Evolutionary conservation across 2,797 vertebrate species (phyloP).

Genomic region (Helostoma temminkii): DNA sequence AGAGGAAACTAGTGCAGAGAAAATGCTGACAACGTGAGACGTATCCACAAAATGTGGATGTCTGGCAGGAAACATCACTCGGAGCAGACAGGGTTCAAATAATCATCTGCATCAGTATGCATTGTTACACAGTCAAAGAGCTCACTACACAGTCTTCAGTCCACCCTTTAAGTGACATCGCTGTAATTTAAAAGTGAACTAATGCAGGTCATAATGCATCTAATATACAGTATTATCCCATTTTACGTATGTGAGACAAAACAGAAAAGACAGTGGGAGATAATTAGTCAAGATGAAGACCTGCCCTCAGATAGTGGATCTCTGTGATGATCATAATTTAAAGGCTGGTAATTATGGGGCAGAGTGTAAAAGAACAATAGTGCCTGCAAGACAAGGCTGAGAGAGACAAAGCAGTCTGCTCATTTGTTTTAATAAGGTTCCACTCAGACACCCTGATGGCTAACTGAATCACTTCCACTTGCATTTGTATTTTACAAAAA

Average conservation of each 20-base stretch:
- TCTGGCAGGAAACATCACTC: constrained; percentile 57
- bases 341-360: constrained; percentile 54
- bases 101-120: constrained; percentile 15
- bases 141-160: background rate
- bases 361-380: constrained; percentile 58
- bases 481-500: constrained; percentile 31
- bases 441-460: constrained; percentile 54
- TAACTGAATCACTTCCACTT: constrained; percentile 56
- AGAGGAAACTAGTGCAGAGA: constrained; percentile 25
- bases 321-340: constrained; percentile 66
- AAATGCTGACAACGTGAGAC: constrained; percentile 45
- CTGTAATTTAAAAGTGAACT: constrained; percentile 11
- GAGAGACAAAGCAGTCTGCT: constrained; percentile 54
- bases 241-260: background rate
- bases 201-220: background rate
- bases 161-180: background rate
- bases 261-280: constrained; percentile 3
- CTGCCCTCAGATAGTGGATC: constrained; percentile 52
- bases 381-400: constrained; percentile 30
- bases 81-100: constrained; percentile 8
- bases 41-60: constrained; percentile 36
- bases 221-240: background rate
- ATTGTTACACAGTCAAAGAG: background rate
- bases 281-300: constrained; percentile 26
- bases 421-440: constrained; percentile 51